These are phyloP conservation scores for Archaeoteleia sp. DNA, from an alignment of 2,888 invertebrate species.

Conservation along the genomic window DNA sequence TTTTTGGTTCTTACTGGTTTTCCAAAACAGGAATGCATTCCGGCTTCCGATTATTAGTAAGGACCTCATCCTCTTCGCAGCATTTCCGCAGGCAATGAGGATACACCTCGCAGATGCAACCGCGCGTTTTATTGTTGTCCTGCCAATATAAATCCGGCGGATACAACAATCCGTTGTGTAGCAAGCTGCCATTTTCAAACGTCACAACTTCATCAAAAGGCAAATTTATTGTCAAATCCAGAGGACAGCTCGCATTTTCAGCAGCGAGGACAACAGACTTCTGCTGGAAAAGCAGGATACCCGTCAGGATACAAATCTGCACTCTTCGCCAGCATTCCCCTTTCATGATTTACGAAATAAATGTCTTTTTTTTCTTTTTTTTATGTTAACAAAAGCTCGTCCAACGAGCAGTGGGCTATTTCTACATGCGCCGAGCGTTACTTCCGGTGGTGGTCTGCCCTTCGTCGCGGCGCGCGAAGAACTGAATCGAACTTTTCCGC, in stretches of 20 bases:
- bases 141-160: conserved; percentile 51
- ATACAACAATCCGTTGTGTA: conserved; percentile 55
- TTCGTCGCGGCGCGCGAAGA: conserved; percentile 54
- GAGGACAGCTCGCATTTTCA: conserved; percentile 15
- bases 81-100: conserved; percentile 67
- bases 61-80: conserved; percentile 56
- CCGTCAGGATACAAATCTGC: background rate
- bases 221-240: conserved; percentile 18
- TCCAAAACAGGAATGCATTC: conserved; percentile 15
- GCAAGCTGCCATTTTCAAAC: conserved; percentile 55
- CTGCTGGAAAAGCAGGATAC: background rate
- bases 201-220: conserved; percentile 1
- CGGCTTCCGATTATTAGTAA: conserved; percentile 8
- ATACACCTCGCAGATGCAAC: conserved; percentile 60
- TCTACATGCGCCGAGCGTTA: conserved; percentile 4
- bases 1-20: conserved; percentile 14
- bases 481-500: conserved; percentile 53
- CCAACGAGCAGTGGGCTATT: conserved; percentile 13
- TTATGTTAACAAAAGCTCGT: background rate
- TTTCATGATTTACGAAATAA: too few species aligned
- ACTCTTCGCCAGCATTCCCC: background rate
- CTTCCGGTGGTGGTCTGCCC: conserved; percentile 32
- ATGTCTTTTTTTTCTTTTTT: too few species aligned
- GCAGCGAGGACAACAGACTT: too few species aligned
- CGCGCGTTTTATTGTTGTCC: conserved; percentile 54